phyloP scores from a whole-genome alignment of 23 tunicate species.

The Ascidia mentula region DNA sequence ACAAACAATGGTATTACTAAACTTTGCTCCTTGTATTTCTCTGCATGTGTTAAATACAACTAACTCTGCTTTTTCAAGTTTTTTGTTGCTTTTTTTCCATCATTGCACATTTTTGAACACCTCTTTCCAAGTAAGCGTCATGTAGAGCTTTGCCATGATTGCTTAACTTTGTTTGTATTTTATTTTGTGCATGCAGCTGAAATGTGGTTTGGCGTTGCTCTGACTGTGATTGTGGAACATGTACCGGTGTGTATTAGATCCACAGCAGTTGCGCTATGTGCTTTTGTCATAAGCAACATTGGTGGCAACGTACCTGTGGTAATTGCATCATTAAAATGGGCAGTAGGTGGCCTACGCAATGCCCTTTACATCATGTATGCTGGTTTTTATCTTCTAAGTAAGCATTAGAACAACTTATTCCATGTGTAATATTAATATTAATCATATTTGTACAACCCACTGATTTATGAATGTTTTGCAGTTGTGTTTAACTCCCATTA shows the following conservation, averaged over 20 bases:
- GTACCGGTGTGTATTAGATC: constrained; percentile 53
- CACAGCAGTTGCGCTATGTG: constrained; percentile 52
- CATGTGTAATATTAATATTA: not conserved
- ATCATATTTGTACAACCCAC: not conserved
- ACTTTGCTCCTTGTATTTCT: too few species aligned
- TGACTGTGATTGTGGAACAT: constrained; percentile 66
- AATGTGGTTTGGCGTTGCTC: constrained; percentile 87
- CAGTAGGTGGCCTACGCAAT: constrained; percentile 53
- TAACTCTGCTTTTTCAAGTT: too few species aligned
- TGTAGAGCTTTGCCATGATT: too few species aligned
- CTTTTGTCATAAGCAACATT: constrained; percentile 71
- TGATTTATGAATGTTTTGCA: not conserved
- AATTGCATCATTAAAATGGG: constrained; percentile 45
- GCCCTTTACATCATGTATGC: constrained; percentile 68
- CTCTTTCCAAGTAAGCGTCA: too few species aligned
- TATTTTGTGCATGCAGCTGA: constrained; percentile 52
- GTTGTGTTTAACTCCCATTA: not conserved
- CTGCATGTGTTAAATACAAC: too few species aligned
- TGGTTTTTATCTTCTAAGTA: constrained; percentile 58
- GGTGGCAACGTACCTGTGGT: constrained; percentile 69
- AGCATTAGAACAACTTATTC: constrained; percentile 8
- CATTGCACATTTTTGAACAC: too few species aligned
- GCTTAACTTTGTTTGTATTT: too few species aligned
- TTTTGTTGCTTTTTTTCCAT: too few species aligned
- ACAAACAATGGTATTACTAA: too few species aligned